Conservation (phyloP, 2,888 invertebrate species). For the Ormyrus nitidulus region DNA sequence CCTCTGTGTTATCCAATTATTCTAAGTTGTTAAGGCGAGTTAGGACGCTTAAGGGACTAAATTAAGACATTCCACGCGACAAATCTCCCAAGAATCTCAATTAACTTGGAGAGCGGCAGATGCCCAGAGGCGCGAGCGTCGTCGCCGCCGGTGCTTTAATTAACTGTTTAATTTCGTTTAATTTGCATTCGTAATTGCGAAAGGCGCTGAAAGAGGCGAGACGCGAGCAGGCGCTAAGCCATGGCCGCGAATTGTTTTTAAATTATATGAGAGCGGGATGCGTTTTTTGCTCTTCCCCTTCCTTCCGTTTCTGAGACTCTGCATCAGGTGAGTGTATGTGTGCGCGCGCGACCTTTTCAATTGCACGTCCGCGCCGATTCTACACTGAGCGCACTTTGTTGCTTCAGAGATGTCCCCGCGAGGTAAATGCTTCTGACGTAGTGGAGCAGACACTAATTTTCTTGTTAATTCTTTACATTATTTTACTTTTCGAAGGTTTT, state of each 20-base stretch:
- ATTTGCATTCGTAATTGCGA: conserved; percentile 71
- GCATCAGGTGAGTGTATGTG: too few species aligned
- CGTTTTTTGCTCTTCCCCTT: too few species aligned
- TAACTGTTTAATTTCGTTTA: conserved; percentile 75
- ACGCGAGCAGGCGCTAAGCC: not conserved
- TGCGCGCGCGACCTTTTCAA: too few species aligned
- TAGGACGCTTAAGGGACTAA: conserved; percentile 75
- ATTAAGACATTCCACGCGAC: conserved; percentile 76
- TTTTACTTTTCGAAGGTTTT: too few species aligned
- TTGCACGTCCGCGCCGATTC: too few species aligned
- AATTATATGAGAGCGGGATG: conserved; percentile 14
- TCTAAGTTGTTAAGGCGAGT: conserved; percentile 76
- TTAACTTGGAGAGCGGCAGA: conserved; percentile 66
- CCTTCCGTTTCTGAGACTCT: too few species aligned
- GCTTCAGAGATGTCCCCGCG: too few species aligned
- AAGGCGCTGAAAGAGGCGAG: conserved; percentile 54
- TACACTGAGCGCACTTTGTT: too few species aligned
- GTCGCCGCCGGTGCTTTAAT: conserved; percentile 68
- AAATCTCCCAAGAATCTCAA: conserved; percentile 76
- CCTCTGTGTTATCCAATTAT: conserved; percentile 74
- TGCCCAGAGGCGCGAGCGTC: not conserved
- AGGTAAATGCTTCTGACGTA: too few species aligned
- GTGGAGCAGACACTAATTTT: too few species aligned
- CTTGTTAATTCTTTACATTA: too few species aligned
- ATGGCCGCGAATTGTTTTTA: conserved; percentile 48